phyloP scores from a whole-genome alignment of 2,797 vertebrate genomes.

The Sebastes vulpes region DNA sequence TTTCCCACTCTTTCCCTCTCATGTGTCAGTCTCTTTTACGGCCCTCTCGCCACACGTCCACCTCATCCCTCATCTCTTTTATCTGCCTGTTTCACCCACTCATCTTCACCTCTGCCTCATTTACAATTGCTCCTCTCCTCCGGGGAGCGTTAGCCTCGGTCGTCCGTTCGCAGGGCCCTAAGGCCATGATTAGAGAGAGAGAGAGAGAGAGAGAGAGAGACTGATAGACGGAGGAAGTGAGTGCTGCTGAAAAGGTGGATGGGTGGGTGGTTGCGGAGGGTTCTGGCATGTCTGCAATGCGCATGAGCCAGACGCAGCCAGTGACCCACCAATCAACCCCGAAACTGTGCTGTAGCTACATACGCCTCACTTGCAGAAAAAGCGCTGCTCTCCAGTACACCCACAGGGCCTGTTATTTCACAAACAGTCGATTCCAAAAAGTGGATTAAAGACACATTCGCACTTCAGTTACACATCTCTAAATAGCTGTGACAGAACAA shows the following conservation, averaged over 20 bases:
- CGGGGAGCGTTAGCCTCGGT: slow-evolving; percentile 75
- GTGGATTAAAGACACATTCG: slow-evolving; percentile 14
- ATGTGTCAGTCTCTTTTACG: slow-evolving; percentile 73
- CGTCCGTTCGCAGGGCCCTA: slow-evolving; percentile 51
- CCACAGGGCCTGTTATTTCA: slow-evolving; percentile 20
- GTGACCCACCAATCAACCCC: slow-evolving; percentile 49
- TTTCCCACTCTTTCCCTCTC: slow-evolving; percentile 23
- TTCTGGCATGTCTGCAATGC: slow-evolving; percentile 38
- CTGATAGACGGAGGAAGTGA: slow-evolving; percentile 51
- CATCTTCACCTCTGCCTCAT: slow-evolving; percentile 79
- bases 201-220: slow-evolving; percentile 18
- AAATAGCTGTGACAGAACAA: slow-evolving; percentile 43
- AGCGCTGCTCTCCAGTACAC: background rate
- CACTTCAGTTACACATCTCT: slow-evolving; percentile 18
- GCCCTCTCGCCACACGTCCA: slow-evolving; percentile 47
- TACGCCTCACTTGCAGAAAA: background rate
- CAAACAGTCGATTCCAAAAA: slow-evolving; percentile 11
- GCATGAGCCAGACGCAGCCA: slow-evolving; percentile 20
- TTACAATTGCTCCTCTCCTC: slow-evolving; percentile 72
- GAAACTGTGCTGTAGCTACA: background rate
- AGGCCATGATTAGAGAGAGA: slow-evolving; percentile 74
- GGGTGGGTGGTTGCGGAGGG: slow-evolving; percentile 20
- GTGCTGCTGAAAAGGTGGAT: slow-evolving; percentile 29
- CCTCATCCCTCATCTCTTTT: slow-evolving; percentile 68
- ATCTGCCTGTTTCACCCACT: slow-evolving; percentile 74